phyloP scores from a whole-genome alignment of 1,140 invertebrate species.

The Anoplophora glabripennis region DNA sequence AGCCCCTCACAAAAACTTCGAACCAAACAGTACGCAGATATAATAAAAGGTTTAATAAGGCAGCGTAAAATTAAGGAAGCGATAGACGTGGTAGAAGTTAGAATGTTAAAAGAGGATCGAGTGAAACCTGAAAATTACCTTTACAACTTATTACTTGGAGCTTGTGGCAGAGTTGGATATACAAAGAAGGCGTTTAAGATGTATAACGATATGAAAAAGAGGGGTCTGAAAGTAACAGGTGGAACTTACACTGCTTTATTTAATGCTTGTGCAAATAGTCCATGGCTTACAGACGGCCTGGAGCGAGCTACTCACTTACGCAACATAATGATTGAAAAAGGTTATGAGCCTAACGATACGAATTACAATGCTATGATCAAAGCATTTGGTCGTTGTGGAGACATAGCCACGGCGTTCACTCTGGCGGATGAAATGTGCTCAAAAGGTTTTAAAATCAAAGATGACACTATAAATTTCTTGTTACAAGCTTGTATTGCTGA shows the following conservation, averaged over 20 bases:
- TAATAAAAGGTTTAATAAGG: slow-evolving; percentile 66
- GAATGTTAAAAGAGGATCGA: slow-evolving; percentile 71
- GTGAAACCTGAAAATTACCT: slow-evolving; percentile 75
- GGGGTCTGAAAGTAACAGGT: slow-evolving; percentile 62
- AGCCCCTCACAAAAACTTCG: slow-evolving; percentile 51
- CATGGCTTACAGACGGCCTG: slow-evolving; percentile 61
- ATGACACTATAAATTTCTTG: slow-evolving; percentile 74
- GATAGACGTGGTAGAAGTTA: slow-evolving; percentile 68
- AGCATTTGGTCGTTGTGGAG: slow-evolving; percentile 80
- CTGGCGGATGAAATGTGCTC: slow-evolving; percentile 81
- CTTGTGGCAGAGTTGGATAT: slow-evolving; percentile 76
- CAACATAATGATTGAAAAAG: slow-evolving; percentile 66
- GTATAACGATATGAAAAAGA: slow-evolving; percentile 77
- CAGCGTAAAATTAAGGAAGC: slow-evolving; percentile 68
- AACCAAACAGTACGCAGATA: slow-evolving; percentile 61
- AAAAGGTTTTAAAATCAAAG: slow-evolving; percentile 56
- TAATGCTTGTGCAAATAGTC: slow-evolving; percentile 82
- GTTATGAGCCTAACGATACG: slow-evolving; percentile 65
- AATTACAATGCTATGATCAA: slow-evolving; percentile 89
- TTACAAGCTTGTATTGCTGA: slow-evolving; percentile 79
- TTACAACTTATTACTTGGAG: slow-evolving; percentile 76
- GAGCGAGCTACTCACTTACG: slow-evolving; percentile 63
- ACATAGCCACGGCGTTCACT: slow-evolving; percentile 71
- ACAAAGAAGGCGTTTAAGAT: slow-evolving; percentile 80
- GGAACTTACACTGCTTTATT: slow-evolving; percentile 81